phyloP scores from a whole-genome alignment of 2,797 vertebrate genomes.

The Aselliscus stoliczkanus region DNA sequence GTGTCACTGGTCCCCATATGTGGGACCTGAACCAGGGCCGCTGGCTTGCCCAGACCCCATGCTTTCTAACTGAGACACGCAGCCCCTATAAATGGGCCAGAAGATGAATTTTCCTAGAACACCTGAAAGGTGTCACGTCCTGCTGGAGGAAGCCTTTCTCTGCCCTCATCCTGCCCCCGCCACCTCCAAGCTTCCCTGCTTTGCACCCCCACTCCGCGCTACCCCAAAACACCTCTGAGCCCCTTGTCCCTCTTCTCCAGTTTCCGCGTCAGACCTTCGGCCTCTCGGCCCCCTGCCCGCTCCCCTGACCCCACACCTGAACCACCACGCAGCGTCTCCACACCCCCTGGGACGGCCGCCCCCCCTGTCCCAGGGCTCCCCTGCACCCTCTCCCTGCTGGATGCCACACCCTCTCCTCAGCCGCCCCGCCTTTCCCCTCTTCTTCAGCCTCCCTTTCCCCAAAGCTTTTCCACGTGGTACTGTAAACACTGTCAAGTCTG shows the following conservation, averaged over 20 bases:
- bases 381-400: not conserved
- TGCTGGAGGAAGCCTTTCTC: not conserved
- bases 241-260: not conserved
- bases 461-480: not conserved
- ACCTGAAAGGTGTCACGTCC: not conserved
- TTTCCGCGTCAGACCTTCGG: not conserved
- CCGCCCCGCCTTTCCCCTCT: not conserved
- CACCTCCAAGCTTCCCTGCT: not conserved
- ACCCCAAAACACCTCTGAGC: not conserved
- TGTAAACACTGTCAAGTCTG: not conserved
- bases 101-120: not conserved
- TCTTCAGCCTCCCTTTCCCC: not conserved
- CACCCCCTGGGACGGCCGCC: not conserved
- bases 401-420: not conserved
- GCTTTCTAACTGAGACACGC: not conserved
- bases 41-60: not conserved
- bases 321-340: too few species aligned
- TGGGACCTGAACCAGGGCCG: fast-evolving
- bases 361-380: not conserved
- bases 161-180: not conserved
- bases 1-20: too few species aligned
- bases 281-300: not conserved
- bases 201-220: not conserved
- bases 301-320: too few species aligned
- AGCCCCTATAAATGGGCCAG: not conserved